Evolutionary conservation across 2,888 invertebrate genomes (phyloP).

Genomic region (Drosophila monieri): DNA sequence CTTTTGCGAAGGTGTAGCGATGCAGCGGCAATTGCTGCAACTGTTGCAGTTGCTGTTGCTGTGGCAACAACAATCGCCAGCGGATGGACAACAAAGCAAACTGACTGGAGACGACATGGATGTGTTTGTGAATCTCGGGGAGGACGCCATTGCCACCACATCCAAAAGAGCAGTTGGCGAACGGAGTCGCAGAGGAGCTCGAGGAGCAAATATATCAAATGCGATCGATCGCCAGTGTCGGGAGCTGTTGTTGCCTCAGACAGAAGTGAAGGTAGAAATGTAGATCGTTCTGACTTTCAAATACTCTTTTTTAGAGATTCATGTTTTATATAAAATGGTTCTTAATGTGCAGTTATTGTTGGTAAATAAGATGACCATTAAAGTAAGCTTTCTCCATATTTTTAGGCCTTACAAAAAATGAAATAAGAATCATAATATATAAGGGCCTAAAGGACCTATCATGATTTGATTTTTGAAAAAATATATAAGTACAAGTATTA

Average conservation of each 20-base stretch:
- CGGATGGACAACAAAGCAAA: constrained; percentile 77
- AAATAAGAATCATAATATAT: not conserved
- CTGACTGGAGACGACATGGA: constrained; percentile 49
- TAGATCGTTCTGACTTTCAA: constrained; percentile 1
- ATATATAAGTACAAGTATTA: too few species aligned
- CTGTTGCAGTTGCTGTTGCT: constrained; percentile 44
- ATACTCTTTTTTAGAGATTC: not conserved
- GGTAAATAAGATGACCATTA: too few species aligned
- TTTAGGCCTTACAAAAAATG: too few species aligned
- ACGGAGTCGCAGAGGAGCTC: constrained; percentile 58
- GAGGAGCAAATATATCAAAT: constrained; percentile 81
- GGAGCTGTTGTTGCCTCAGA: constrained; percentile 64
- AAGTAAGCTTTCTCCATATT: too few species aligned
- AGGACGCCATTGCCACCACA: constrained; percentile 67
- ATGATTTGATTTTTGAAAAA: too few species aligned
- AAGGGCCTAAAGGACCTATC: too few species aligned
- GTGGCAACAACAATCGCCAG: constrained; percentile 45
- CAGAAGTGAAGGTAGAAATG: constrained; percentile 7
- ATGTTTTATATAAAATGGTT: too few species aligned
- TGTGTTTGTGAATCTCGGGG: constrained; percentile 5
- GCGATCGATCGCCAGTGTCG: constrained; percentile 82
- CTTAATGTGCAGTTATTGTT: too few species aligned
- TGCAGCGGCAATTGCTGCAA: constrained; percentile 45
- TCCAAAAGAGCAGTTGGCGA: constrained; percentile 36
- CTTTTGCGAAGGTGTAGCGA: constrained; percentile 63